A percentile compares a stretch with the other conserved stretches of the same genome.
Evolutionary conservation across 2,888 invertebrate genomes (phyloP).

Genomic region (Idaea aversata): DNA sequence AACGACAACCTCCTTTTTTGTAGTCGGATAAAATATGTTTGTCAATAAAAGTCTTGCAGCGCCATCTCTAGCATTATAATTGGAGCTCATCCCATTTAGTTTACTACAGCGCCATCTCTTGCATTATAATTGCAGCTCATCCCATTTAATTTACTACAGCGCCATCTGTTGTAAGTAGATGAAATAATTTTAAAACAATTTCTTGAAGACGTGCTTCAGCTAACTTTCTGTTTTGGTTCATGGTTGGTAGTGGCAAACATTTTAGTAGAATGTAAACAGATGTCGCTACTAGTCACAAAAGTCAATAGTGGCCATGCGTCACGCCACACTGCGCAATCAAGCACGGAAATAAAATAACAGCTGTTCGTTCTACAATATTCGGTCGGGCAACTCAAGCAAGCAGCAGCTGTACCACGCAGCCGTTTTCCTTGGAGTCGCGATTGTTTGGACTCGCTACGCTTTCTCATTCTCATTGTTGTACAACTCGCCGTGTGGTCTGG

Average conservation of each 20-base stretch:
- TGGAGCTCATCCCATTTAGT: neutral
- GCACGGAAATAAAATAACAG: conserved; percentile 78
- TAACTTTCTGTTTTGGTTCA: neutral
- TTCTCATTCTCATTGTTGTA: conserved; percentile 66
- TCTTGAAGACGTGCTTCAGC: too few species aligned
- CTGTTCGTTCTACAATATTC: conserved; percentile 79
- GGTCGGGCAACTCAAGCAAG: conserved; percentile 66
- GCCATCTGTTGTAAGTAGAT: neutral
- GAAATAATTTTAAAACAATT: neutral
- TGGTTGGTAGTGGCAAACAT: neutral
- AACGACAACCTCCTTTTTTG: neutral
- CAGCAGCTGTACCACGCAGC: conserved; percentile 69
- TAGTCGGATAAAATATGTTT: neutral
- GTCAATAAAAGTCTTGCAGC: conserved; percentile 3
- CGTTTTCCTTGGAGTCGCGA: conserved; percentile 73
- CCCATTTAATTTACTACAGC: too few species aligned
- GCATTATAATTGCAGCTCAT: neutral
- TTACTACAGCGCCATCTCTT: too few species aligned
- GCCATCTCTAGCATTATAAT: conserved; percentile 10
- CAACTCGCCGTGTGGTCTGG: conserved; percentile 57
- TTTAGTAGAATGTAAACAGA: conserved; percentile 18
- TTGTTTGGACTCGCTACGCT: conserved; percentile 59
- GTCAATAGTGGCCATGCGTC: conserved; percentile 71
- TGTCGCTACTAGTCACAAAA: conserved; percentile 36
- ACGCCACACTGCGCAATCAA: conserved; percentile 72